phyloP scores from a whole-genome alignment of 2,113 vertebrate genomes.

The Electrona antarctica region DNA sequence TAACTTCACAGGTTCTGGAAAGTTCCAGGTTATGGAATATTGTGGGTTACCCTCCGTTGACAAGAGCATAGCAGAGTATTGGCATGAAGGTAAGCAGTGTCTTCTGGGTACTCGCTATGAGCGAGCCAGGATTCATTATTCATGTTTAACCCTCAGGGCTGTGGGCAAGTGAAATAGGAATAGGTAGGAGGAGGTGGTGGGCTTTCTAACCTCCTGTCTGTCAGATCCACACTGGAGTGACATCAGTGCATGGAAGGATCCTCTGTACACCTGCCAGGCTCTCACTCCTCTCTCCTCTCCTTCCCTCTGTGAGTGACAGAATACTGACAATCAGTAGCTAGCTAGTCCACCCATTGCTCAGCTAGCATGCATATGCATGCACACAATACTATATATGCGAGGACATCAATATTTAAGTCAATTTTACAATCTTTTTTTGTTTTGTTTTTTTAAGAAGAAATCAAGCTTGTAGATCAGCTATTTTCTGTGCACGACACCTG shows the following conservation, averaged over 20 bases:
- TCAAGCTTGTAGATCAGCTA: too few relatives aligned
- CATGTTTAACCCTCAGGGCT: conserved; percentile 62
- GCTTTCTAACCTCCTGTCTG: conserved; percentile 43
- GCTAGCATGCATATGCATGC: too few relatives aligned
- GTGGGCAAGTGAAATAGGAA: conserved; percentile 41
- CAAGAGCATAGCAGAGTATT: conserved; percentile 40
- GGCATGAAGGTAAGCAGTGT: conserved; percentile 37
- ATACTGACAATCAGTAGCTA: conserved; percentile 30
- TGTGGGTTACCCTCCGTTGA: not conserved
- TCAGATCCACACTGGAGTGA: conserved; percentile 45
- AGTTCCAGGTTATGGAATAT: too few relatives aligned
- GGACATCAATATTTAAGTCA: too few relatives aligned
- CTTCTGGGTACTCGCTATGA: conserved; percentile 50
- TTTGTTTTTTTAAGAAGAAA: too few relatives aligned
- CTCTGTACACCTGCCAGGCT: conserved; percentile 52
- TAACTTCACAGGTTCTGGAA: too few relatives aligned
- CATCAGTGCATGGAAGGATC: conserved; percentile 30
- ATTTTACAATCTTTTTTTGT: too few relatives aligned
- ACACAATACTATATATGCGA: too few relatives aligned
- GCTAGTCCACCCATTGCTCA: conserved; percentile 19
- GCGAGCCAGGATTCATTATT: conserved; percentile 67
- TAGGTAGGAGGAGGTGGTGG: not conserved
- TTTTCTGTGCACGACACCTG: not conserved
- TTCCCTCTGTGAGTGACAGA: conserved; percentile 47
- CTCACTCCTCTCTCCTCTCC: conserved; percentile 34